Conservation (phyloP, 1,140 invertebrate genomes). For the Listronotus oregonensis region DNA sequence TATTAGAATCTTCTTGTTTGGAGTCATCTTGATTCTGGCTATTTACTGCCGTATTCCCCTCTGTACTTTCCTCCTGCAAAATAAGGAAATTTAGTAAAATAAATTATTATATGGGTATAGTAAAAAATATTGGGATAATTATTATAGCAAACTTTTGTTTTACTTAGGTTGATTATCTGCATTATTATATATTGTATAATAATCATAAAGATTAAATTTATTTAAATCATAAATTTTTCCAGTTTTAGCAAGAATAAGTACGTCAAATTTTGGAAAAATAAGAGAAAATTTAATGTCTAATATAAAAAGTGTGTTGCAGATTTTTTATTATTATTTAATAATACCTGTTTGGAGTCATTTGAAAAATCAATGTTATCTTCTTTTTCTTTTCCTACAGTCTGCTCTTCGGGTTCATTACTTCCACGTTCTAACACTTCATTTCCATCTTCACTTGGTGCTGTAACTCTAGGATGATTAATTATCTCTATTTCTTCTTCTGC, state of each 20-base stretch:
- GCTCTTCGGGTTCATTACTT: not conserved
- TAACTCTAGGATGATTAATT: constrained; percentile 8
- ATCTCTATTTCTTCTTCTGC: constrained; percentile 4
- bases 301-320: no score
- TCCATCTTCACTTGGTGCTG: constrained; percentile 24
- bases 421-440: constrained; percentile 20
- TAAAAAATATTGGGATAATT: not conserved
- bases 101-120: not conserved
- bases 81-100: not conserved
- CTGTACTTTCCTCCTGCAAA: not conserved
- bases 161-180: no score
- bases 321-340: not conserved
- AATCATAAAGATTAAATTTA: no score
- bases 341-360: not conserved
- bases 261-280: no score
- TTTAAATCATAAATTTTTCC: not conserved
- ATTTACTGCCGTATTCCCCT: not conserved
- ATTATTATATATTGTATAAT: no score
- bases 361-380: not conserved
- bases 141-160: no score
- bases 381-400: not conserved
- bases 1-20: not conserved
- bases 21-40: not conserved
- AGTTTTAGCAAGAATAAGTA: no score
- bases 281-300: no score